Evolutionary conservation across 2,888 invertebrate species (phyloP).

Genomic region (Eupithecia centaureata): DNA sequence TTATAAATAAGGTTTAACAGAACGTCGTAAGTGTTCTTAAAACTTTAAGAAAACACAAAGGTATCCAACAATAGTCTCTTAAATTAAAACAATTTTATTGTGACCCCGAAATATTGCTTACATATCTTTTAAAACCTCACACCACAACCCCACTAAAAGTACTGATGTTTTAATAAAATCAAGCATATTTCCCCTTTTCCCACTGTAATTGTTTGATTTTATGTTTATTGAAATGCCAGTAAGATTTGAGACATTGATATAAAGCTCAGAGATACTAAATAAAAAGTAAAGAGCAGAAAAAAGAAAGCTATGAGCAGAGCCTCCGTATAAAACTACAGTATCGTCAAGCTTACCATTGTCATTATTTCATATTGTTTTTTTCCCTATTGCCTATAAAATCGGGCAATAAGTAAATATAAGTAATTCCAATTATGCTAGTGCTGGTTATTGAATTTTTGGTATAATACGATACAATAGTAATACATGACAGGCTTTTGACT

Average conservation of each 20-base stretch:
- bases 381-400: not conserved
- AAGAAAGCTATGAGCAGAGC: constrained; percentile 65
- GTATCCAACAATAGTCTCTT: not conserved
- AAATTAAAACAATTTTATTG: constrained; percentile 26
- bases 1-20: constrained; percentile 36
- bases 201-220: not conserved
- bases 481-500: constrained; percentile 58
- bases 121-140: constrained; percentile 56
- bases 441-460: not conserved
- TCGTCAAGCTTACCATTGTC: not conserved
- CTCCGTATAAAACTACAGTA: constrained; percentile 39
- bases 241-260: constrained; percentile 37
- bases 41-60: constrained; percentile 3
- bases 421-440: not conserved
- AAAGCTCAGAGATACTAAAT: constrained; percentile 58
- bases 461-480: not conserved
- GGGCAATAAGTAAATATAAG: not conserved
- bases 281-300: constrained; percentile 55
- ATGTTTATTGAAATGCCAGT: constrained; percentile 57
- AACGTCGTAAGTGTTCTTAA: constrained; percentile 25
- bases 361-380: not conserved
- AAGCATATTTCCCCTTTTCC: not conserved
- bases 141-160: constrained; percentile 76
- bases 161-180: constrained; percentile 56
- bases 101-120: constrained; percentile 36